Conservation (phyloP, 1,140 invertebrate genomes). For the Cydia fagiglandana region DNA sequence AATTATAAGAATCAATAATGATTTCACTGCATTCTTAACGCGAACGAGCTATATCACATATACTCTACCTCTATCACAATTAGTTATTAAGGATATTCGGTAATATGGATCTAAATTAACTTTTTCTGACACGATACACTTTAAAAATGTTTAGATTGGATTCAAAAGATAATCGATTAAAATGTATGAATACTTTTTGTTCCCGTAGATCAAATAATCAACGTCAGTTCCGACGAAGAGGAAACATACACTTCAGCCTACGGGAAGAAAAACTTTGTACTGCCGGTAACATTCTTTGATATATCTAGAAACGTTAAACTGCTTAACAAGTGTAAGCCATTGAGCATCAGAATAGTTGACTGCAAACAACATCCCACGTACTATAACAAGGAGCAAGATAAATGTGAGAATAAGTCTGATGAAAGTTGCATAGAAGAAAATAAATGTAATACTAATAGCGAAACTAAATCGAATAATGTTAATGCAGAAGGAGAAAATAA, state of each 20-base stretch:
- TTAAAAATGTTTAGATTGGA: no score
- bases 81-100: no score
- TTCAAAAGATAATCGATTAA: no score
- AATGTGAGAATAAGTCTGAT: constrained; percentile 11
- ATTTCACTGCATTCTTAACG: no score
- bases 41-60: no score
- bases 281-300: constrained; percentile 34
- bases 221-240: constrained; percentile 18
- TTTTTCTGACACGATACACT: no score
- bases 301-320: constrained; percentile 16
- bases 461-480: background rate
- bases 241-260: background rate
- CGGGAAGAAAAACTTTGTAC: constrained; percentile 22
- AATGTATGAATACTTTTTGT: background rate
- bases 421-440: background rate
- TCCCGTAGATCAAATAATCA: background rate
- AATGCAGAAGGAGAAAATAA: background rate
- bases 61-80: no score
- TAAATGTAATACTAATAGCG: background rate
- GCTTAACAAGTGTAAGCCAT: constrained; percentile 38
- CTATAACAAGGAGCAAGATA: constrained; percentile 35
- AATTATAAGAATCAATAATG: no score
- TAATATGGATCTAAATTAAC: no score
- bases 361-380: constrained; percentile 48
- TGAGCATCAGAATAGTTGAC: constrained; percentile 50